These are phyloP conservation scores for Anguilla megastoma DNA, from an alignment of 2,797 vertebrate genomes.

Conservation along the genomic window DNA sequence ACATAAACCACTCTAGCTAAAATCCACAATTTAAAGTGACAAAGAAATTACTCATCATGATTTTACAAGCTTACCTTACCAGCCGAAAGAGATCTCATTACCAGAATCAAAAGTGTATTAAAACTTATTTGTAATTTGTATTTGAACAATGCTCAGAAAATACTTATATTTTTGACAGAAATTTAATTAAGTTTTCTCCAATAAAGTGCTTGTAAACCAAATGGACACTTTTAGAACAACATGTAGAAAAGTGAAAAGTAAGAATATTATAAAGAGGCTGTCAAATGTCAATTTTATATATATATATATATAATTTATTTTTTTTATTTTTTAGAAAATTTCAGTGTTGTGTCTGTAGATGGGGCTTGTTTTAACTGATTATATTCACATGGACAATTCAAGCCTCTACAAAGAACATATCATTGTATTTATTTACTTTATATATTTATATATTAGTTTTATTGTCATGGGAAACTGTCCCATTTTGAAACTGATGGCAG, in stretches of 20 bases:
- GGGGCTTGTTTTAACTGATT: neutral
- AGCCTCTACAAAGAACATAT: neutral
- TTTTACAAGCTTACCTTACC: neutral
- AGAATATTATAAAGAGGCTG: neutral
- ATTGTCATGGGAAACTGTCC: slow-evolving; percentile 31
- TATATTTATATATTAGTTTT: neutral
- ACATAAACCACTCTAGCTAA: neutral
- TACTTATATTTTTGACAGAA: neutral
- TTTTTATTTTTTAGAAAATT: neutral
- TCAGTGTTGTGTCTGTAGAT: neutral
- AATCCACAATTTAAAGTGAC: neutral
- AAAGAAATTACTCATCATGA: neutral
- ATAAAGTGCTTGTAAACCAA: neutral
- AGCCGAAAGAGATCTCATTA: neutral
- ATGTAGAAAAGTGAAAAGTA: neutral
- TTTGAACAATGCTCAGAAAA: neutral
- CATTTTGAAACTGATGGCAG: slow-evolving; percentile 34
- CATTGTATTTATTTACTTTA: neutral
- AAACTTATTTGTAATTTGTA: neutral
- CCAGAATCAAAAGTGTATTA: neutral
- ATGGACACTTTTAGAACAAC: neutral
- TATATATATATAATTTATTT: too few species aligned
- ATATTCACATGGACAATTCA: neutral
- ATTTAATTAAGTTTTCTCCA: neutral
- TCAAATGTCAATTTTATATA: neutral